A percentile compares a stretch with the other conserved stretches of the same genome.
These are phyloP conservation scores for Butorides virescens DNA, from an alignment of 2,113 vertebrate genomes.

Conservation along the genomic window DNA sequence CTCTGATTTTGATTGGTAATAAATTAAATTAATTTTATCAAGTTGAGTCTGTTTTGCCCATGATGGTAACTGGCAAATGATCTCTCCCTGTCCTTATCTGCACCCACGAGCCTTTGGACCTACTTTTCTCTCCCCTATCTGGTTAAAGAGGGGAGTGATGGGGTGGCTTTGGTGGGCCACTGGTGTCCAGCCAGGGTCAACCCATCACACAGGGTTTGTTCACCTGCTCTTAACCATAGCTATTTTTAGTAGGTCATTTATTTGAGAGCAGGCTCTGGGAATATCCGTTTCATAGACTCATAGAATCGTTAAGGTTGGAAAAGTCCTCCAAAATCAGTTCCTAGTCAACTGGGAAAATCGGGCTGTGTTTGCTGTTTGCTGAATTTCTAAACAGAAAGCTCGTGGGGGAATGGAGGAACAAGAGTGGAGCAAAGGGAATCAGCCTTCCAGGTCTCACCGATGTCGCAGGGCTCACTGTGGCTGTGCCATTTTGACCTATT, in stretches of 20 bases:
- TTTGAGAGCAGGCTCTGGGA: neutral
- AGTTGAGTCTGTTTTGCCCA: too few species aligned
- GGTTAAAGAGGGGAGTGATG: too few species aligned
- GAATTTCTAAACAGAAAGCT: neutral
- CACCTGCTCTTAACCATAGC: neutral
- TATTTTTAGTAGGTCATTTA: constrained; percentile 18
- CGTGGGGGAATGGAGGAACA: neutral
- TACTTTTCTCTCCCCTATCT: too few species aligned
- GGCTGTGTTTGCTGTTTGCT: neutral
- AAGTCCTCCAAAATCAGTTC: neutral
- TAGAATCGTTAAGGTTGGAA: too few species aligned
- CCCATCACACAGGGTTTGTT: neutral
- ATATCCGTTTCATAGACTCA: neutral
- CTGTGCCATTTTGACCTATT: accelerated
- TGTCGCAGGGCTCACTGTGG: neutral
- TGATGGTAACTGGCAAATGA: too few species aligned
- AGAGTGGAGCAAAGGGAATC: neutral
- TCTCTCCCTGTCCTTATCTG: too few species aligned
- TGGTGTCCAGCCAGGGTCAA: too few species aligned
- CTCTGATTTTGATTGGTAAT: too few species aligned
- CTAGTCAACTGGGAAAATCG: neutral
- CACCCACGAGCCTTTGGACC: too few species aligned
- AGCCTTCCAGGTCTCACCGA: neutral
- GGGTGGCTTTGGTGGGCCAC: too few species aligned
- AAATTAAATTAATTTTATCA: too few species aligned